A percentile compares a stretch with the other conserved stretches of the same genome.
These are phyloP conservation scores for Pseudanteris insignis DNA, from an alignment of 2,888 invertebrate genomes.

Conservation along the genomic window DNA sequence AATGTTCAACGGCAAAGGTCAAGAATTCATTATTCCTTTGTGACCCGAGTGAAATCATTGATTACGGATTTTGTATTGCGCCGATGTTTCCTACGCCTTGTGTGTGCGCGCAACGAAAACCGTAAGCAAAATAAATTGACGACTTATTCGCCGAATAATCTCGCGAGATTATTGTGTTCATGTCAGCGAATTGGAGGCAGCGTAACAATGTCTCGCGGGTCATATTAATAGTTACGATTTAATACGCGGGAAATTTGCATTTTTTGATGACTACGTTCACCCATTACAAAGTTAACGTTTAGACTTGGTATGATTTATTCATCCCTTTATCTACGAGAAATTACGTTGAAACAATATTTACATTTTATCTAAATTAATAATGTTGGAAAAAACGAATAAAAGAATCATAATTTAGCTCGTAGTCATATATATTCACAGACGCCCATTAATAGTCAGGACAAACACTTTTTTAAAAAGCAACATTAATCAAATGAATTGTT, in stretches of 20 bases:
- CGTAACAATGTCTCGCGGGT: constrained; percentile 19
- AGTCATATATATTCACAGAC: too few relatives aligned
- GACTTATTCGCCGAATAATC: constrained; percentile 11
- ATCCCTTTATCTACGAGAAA: neutral
- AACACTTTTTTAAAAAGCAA: too few relatives aligned
- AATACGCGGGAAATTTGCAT: constrained; percentile 20
- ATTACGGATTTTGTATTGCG: too few relatives aligned
- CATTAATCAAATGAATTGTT: too few relatives aligned
- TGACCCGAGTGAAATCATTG: too few relatives aligned
- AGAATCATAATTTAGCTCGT: too few relatives aligned
- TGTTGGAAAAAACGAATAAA: neutral
- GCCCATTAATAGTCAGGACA: neutral
- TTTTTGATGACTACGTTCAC: constrained; percentile 8
- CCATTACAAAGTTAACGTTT: neutral
- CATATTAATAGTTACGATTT: constrained; percentile 24
- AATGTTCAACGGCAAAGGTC: too few relatives aligned
- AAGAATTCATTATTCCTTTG: too few relatives aligned
- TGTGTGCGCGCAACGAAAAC: too few relatives aligned
- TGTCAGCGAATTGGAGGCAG: constrained; percentile 17
- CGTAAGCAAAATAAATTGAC: constrained; percentile 8
- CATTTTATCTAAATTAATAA: too few relatives aligned
- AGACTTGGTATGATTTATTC: constrained; percentile 10
- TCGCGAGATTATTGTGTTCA: constrained; percentile 1
- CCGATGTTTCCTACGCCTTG: too few relatives aligned
- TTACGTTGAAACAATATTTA: too few relatives aligned